These are phyloP conservation scores for Spodoptera littoralis DNA, from an alignment of 2,888 invertebrate genomes.

Conservation along the genomic window DNA sequence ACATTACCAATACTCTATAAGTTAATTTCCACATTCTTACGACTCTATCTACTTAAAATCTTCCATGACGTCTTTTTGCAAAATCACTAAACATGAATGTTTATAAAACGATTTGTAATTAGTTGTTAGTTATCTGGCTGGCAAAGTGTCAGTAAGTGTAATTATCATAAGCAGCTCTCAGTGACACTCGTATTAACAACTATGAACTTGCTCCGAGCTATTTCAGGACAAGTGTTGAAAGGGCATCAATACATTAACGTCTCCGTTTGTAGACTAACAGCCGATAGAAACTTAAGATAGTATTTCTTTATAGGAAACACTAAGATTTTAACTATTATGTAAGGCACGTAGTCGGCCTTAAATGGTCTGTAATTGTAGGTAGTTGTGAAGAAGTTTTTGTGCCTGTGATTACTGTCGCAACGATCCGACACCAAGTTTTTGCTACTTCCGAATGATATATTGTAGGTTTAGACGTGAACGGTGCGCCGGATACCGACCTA, in stretches of 20 bases:
- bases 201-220: conserved; percentile 44
- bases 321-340: conserved; percentile 80
- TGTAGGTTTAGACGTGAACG: conserved; percentile 59
- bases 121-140: conserved; percentile 34
- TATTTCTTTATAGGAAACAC: conserved; percentile 70
- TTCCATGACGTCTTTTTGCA: conserved; percentile 14
- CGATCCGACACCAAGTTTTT: conserved; percentile 82
- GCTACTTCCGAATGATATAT: conserved; percentile 81
- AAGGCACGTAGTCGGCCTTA: conserved; percentile 81
- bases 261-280: conserved; percentile 52
- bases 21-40: conserved; percentile 19
- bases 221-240: conserved; percentile 53
- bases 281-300: conserved; percentile 58
- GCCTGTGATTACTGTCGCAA: conserved; percentile 79
- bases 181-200: conserved; percentile 51
- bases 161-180: conserved; percentile 49
- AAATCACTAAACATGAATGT: conserved; percentile 23
- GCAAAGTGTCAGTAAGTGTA: conserved; percentile 32
- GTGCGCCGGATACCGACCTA: conserved; percentile 40
- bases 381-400: conserved; percentile 80
- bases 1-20: conserved; percentile 19
- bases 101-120: conserved; percentile 25
- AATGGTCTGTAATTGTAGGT: conserved; percentile 85
- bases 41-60: conserved; percentile 12
- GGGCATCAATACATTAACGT: conserved; percentile 47